phyloP scores from a whole-genome alignment of 2,888 invertebrate species.

The Rhorus exstirpatorius region DNA sequence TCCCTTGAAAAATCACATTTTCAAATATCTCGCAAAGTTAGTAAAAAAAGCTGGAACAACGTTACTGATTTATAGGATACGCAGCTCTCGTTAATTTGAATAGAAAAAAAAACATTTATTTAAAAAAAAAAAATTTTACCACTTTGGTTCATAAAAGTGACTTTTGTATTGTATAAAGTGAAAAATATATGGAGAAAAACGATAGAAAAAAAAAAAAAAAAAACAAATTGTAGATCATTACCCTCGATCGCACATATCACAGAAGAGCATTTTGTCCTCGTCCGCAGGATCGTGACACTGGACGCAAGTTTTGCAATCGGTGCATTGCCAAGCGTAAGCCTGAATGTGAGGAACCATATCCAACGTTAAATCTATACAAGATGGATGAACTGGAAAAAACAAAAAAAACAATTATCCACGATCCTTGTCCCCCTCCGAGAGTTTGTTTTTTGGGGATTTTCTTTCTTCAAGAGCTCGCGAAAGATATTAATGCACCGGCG shows the following conservation, averaged over 20 bases:
- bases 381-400: constrained; percentile 91
- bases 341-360: constrained; percentile 94
- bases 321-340: constrained; percentile 97
- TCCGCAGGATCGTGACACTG: constrained; percentile 93
- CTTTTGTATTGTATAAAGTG: background rate
- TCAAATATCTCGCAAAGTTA: too few species aligned
- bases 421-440: background rate
- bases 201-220: constrained; percentile 2
- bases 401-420: constrained; percentile 21
- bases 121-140: too few species aligned
- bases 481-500: too few species aligned
- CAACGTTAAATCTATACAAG: constrained; percentile 94
- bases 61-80: background rate
- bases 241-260: constrained; percentile 97
- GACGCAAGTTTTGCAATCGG: constrained; percentile 96
- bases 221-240: constrained; percentile 75
- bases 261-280: constrained; percentile 97
- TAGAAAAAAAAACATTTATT: too few species aligned
- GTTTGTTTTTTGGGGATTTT: background rate
- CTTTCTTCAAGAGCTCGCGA: background rate
- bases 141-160: too few species aligned
- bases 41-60: too few species aligned
- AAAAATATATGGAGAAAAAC: constrained; percentile 32
- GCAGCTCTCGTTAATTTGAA: background rate
- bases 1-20: too few species aligned